Evolutionary conservation across 2,113 vertebrate species (phyloP).

Genomic region (Sterna hirundo): DNA sequence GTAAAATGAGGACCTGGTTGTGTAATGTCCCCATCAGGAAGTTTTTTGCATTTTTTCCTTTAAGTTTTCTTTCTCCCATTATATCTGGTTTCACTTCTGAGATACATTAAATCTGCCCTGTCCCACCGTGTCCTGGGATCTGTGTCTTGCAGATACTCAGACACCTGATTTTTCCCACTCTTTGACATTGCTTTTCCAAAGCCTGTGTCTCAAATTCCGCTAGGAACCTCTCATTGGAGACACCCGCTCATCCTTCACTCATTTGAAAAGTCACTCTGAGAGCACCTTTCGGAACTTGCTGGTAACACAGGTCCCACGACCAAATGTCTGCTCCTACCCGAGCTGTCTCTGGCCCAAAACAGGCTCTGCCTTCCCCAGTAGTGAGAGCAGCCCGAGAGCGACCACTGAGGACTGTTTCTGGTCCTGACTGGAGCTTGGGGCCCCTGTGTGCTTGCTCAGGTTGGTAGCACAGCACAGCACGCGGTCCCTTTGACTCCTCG

Average conservation of each 20-base stretch:
- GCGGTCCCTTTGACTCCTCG: not conserved
- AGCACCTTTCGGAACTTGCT: not conserved
- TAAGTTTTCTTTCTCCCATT: not conserved
- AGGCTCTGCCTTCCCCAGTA: not conserved
- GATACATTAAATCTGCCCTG: not conserved
- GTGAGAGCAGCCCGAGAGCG: not conserved
- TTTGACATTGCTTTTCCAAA: not conserved
- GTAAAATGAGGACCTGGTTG: not conserved
- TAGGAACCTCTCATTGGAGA: not conserved
- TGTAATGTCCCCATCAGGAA: not conserved
- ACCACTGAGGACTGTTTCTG: not conserved
- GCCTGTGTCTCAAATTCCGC: not conserved
- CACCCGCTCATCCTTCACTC: not conserved
- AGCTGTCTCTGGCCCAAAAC: not conserved
- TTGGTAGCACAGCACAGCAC: not conserved
- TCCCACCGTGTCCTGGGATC: not conserved
- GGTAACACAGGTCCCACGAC: not conserved
- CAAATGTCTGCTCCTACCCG: not conserved
- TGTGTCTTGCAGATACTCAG: not conserved
- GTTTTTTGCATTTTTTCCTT: not conserved
- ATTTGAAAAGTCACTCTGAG: not conserved
- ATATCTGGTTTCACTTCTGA: not conserved
- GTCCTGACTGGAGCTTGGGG: not conserved
- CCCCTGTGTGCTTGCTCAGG: not conserved
- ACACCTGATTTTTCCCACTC: not conserved